A percentile compares a stretch with the other conserved stretches of the same genome.
Conservation (phyloP, 2,797 vertebrate genomes). For the Cossypha polioptera region DNA sequence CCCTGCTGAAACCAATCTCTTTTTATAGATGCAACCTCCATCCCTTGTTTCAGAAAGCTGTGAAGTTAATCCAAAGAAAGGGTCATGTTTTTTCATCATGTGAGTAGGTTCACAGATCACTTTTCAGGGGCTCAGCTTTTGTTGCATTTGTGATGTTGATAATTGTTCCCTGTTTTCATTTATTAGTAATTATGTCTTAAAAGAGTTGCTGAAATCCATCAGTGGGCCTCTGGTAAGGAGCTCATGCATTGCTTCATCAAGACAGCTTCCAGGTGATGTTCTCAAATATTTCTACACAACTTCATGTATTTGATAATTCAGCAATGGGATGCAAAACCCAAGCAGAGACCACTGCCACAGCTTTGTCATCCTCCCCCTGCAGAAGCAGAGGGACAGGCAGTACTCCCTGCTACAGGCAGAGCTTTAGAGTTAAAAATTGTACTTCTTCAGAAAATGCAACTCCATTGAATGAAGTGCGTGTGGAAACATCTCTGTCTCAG, state of each 20-base stretch:
- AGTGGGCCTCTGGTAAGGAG: not conserved
- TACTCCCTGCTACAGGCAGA: not conserved
- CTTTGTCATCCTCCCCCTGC: not conserved
- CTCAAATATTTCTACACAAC: not conserved
- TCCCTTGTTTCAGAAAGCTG: not conserved
- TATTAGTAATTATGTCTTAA: too few relatives aligned
- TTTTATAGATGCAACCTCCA: not conserved
- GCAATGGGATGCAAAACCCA: not conserved
- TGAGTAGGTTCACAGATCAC: not conserved
- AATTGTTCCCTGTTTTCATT: not conserved
- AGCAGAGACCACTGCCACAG: not conserved
- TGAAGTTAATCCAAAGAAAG: not conserved
- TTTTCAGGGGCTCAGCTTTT: not conserved
- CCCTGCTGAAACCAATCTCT: not conserved
- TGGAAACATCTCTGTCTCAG: not conserved
- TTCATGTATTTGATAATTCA: not conserved
- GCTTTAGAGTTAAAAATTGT: accelerated
- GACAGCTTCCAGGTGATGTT: not conserved
- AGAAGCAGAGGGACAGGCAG: not conserved
- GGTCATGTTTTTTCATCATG: not conserved
- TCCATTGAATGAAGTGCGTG: not conserved
- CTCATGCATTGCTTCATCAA: not conserved
- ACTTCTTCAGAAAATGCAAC: not conserved
- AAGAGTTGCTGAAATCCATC: not conserved
- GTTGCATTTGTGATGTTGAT: not conserved